A percentile compares a stretch with the other conserved stretches of the same genome.
Conservation (phyloP, 2,888 invertebrate species). For the Coleophora flavipennella region DNA sequence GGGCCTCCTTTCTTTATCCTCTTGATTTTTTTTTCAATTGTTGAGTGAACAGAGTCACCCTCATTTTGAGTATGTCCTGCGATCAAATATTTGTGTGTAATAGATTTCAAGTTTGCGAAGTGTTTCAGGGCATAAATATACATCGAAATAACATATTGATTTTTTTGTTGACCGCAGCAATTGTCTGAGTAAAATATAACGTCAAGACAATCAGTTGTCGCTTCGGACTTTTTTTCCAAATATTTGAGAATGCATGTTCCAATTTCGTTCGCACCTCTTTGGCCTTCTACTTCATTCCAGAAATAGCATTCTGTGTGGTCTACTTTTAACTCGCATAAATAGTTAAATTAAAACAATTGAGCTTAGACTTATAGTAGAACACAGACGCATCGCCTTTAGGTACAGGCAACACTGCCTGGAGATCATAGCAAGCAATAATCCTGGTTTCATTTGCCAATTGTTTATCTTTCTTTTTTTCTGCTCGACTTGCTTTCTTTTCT, state of each 20-base stretch:
- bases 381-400: slow-evolving; percentile 16
- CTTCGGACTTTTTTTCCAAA: slow-evolving; percentile 1
- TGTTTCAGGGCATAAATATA: not conserved
- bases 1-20: slow-evolving; percentile 7
- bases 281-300: slow-evolving; percentile 13
- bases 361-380: slow-evolving; percentile 14
- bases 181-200: slow-evolving; percentile 7
- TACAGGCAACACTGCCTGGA: slow-evolving; percentile 17
- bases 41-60: slow-evolving; percentile 9
- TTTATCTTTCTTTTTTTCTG: slow-evolving; percentile 9
- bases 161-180: slow-evolving; percentile 5
- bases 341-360: slow-evolving; percentile 15
- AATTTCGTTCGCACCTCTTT: slow-evolving; percentile 12
- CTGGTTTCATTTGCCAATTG: not conserved
- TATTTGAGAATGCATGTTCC: slow-evolving; percentile 8
- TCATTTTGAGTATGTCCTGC: slow-evolving; percentile 13
- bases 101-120: not conserved
- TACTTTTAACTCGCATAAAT: slow-evolving; percentile 11
- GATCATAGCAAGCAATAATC: slow-evolving; percentile 15
- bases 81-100: slow-evolving; percentile 12
- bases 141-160: not conserved
- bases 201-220: not conserved
- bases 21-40: slow-evolving; percentile 11
- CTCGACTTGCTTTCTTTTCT: slow-evolving; percentile 12
- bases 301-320: slow-evolving; percentile 11